Percentiles rank a stretch among this genome's conserved stretches.
phyloP scores from a whole-genome alignment of 1,140 invertebrate genomes.

The Rhagoletis pomonella region DNA sequence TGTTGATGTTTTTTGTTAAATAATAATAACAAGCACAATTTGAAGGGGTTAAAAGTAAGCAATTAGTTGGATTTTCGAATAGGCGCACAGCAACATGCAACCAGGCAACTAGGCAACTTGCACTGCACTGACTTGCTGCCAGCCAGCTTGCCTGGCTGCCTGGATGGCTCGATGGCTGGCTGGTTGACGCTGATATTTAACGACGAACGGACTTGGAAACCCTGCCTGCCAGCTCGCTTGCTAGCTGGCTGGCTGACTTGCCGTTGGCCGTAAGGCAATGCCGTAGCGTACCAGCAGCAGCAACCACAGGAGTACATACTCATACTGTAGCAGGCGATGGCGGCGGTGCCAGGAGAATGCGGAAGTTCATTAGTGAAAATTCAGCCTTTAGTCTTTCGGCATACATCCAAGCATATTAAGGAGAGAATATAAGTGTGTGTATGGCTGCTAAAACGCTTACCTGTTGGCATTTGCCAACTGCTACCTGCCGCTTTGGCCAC shows the following conservation, averaged over 20 bases:
- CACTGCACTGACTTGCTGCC: not conserved
- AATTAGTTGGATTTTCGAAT: constrained; percentile 74
- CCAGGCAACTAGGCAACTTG: constrained; percentile 53
- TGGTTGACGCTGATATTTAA: constrained; percentile 18
- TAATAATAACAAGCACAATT: constrained; percentile 70
- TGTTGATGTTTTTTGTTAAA: constrained; percentile 71
- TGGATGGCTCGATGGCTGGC: not conserved
- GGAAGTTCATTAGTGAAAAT: constrained; percentile 52
- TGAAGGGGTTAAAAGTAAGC: constrained; percentile 74
- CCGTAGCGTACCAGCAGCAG: not conserved
- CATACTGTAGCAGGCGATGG: not conserved
- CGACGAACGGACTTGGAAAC: constrained; percentile 30
- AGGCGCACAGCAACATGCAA: constrained; percentile 71
- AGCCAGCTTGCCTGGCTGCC: not conserved
- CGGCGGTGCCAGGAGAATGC: not conserved
- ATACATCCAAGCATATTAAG: not conserved
- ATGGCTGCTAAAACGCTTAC: constrained; percentile 9
- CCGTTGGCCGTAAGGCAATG: constrained; percentile 42
- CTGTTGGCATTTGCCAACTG: not conserved
- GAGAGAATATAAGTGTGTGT: not conserved
- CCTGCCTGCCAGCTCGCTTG: constrained; percentile 12
- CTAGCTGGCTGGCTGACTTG: constrained; percentile 7
- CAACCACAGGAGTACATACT: not conserved
- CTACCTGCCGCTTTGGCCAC: not conserved
- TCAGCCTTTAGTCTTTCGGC: not conserved